Conservation (phyloP, 2,888 invertebrate genomes). For the Antheraea assamensis region DNA sequence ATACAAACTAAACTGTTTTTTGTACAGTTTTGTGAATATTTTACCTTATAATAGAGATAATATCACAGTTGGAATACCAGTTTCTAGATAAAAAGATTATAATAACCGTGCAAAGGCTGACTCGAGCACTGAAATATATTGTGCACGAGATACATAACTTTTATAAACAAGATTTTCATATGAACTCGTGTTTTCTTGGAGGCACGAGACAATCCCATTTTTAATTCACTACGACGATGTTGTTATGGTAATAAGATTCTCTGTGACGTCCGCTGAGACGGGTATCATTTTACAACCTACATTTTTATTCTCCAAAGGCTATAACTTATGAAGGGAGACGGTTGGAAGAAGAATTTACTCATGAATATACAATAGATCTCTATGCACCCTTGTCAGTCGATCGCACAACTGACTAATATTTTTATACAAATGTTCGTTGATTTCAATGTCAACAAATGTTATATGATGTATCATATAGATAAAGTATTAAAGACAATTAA, state of each 20-base stretch:
- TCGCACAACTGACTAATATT: neutral
- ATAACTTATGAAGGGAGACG: neutral
- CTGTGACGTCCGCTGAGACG: slow-evolving; percentile 12
- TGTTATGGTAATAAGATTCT: slow-evolving; percentile 28
- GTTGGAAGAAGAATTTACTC: neutral
- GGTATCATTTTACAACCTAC: neutral
- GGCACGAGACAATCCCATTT: slow-evolving; percentile 21
- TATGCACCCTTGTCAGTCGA: neutral
- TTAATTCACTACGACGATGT: slow-evolving; percentile 28
- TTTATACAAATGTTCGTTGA: neutral
- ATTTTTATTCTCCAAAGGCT: neutral
- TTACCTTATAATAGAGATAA: neutral
- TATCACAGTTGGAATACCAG: slow-evolving; percentile 5
- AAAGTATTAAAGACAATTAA: neutral
- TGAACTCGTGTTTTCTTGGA: slow-evolving; percentile 26
- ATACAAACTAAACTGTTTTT: neutral
- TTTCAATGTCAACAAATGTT: neutral
- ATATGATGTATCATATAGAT: too few relatives aligned
- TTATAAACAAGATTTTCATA: slow-evolving; percentile 30
- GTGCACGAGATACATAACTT: slow-evolving; percentile 30
- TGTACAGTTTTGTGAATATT: slow-evolving; percentile 8
- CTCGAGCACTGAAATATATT: neutral
- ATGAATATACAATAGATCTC: neutral
- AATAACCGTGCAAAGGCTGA: slow-evolving; percentile 12
- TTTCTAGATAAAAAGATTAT: slow-evolving; percentile 35